Evolutionary conservation across 2,888 invertebrate genomes (phyloP).

Genomic region (Caenorhabditis panamensis): DNA sequence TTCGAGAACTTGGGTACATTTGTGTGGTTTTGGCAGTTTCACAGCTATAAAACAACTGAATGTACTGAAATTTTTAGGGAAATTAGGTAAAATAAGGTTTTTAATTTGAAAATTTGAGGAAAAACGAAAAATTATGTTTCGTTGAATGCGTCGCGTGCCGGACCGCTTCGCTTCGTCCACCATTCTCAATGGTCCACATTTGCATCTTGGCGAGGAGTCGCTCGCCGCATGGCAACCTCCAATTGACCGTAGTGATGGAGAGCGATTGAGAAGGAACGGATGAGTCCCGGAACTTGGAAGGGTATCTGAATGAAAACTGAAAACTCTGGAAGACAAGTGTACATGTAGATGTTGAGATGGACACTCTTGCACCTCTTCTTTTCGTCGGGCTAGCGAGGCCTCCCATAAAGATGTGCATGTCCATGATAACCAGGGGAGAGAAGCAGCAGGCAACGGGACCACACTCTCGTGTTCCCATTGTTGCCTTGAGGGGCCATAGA

Average conservation of each 20-base stretch:
- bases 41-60: too few species aligned
- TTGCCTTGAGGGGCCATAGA: constrained; percentile 26
- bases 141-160: constrained; percentile 13
- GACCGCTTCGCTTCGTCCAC: constrained; percentile 4
- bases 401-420: not conserved
- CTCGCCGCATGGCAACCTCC: not conserved
- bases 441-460: constrained; percentile 6
- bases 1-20: too few species aligned
- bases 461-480: constrained; percentile 26
- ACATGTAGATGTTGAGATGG: not conserved
- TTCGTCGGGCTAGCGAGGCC: too few species aligned
- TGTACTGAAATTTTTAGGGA: too few species aligned
- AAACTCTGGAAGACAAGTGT: not conserved
- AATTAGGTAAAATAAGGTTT: not conserved
- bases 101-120: not conserved
- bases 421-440: not conserved
- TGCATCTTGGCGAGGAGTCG: not conserved
- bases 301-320: not conserved
- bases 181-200: constrained; percentile 40
- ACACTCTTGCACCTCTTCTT: too few species aligned
- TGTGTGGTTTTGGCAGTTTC: too few species aligned
- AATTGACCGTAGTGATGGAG: not conserved
- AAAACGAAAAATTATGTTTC: constrained; percentile 12
- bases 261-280: not conserved
- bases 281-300: not conserved